Conservation (phyloP, 2,113 vertebrate species). For the Carlito syrichta region DNA sequence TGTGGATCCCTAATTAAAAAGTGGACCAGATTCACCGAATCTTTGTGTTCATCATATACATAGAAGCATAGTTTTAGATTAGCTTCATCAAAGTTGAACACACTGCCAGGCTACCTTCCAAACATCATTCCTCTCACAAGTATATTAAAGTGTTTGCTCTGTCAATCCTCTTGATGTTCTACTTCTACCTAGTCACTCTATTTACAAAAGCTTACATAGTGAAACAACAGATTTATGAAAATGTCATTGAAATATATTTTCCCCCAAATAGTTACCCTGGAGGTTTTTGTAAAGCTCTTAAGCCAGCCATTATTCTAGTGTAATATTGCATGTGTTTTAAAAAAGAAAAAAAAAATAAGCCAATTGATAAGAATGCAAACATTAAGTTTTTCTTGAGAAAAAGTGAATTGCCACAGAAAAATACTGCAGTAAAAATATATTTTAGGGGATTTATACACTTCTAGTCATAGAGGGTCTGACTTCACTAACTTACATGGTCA, state of each 20-base stretch:
- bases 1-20: neutral
- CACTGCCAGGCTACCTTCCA: neutral
- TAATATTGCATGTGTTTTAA: neutral
- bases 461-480: neutral
- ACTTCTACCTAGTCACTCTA: neutral
- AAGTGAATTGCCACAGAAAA: neutral
- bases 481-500: neutral
- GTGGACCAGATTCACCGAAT: neutral
- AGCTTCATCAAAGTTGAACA: neutral
- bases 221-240: slow-evolving; percentile 33
- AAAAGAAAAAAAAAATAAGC: neutral
- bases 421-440: neutral
- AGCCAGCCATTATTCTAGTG: neutral
- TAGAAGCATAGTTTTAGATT: neutral
- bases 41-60: neutral
- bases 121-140: neutral
- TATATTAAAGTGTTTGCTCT: neutral
- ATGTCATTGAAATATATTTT: neutral
- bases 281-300: neutral
- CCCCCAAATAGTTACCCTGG: neutral
- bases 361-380: neutral
- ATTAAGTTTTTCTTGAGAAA: neutral
- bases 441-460: neutral
- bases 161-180: neutral
- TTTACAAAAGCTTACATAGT: slow-evolving; percentile 8